Evolutionary conservation across 2,888 invertebrate genomes (phyloP), one percentile per base, ranked within the genome.

Genomic region (Diarsia brunnea): DNA sequence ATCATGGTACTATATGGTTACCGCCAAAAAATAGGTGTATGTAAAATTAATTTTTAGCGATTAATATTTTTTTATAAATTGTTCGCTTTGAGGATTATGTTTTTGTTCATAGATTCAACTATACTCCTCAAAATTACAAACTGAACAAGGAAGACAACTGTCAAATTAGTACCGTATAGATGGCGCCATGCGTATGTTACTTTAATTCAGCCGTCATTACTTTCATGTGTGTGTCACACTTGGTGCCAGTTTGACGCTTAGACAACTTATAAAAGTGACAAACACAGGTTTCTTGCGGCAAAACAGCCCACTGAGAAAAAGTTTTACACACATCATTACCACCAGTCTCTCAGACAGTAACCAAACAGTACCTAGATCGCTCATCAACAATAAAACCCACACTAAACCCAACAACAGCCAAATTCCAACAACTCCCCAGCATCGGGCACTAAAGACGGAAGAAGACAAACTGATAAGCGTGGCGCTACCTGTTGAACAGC

Each of bases 401-500:
- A 11, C 21, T 14, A 55, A 21, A n/a, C 14, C 3, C 4, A 24
- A 43, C 0, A 12, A 49, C 27, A 12, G 7, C 10, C 8, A 12
- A 53, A 49, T 75, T 77, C 86, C 86, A 83, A 83, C 80, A 74
- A 66, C 5, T 66, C 65, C 76, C 3, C 67, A n/a, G 58, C 58
- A 10, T 7, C 5, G 4, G 0, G 43, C 45, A 82, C 89, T 93
- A 95, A 55, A 94, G 88, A 80, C 91, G 89, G 92, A 96, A 95
- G 74, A 96, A 86, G 85, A 95, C 95, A 90, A 96, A 92, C 92
- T 92, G 95, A 90, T 95, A 96, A 27, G 92, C 93, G 90, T 92
- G 93, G 84, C 95, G 96, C 95, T 96, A 96, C 95, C 95, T 95
- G 92, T 86, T 86, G 90, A 93, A 90, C 45, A 93, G 86, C 74